Conservation (phyloP, 2,888 invertebrate species). For the Eupsilia transversa region DNA sequence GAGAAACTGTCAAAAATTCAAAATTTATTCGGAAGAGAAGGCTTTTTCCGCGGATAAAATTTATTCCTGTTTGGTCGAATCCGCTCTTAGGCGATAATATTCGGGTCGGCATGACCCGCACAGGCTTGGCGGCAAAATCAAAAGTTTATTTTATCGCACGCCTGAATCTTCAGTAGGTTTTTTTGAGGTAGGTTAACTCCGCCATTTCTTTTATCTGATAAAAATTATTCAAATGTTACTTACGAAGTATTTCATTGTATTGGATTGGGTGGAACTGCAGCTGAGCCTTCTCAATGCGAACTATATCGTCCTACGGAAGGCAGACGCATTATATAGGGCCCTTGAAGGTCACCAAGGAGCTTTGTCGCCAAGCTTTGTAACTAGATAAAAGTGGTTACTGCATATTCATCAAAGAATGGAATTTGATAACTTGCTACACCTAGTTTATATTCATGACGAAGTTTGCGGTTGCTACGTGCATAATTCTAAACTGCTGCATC, state of each 20-base stretch:
- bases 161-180: neutral
- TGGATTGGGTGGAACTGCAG: slow-evolving; percentile 79
- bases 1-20: too few relatives aligned
- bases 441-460: slow-evolving; percentile 22
- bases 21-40: too few relatives aligned
- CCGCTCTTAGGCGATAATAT: neutral
- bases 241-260: slow-evolving; percentile 88
- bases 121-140: too few relatives aligned
- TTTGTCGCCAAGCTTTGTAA: slow-evolving; percentile 56
- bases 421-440: slow-evolving; percentile 43
- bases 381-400: slow-evolving; percentile 53
- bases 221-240: slow-evolving; percentile 66
- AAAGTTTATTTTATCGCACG: too few relatives aligned
- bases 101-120: too few relatives aligned
- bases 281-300: slow-evolving; percentile 85
- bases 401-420: slow-evolving; percentile 49
- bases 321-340: slow-evolving; percentile 80
- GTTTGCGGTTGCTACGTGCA: slow-evolving; percentile 11
- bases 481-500: neutral
- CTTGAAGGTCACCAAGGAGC: slow-evolving; percentile 81
- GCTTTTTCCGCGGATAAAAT: too few relatives aligned
- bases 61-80: too few relatives aligned
- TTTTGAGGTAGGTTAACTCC: neutral
- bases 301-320: slow-evolving; percentile 82
- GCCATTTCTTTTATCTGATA: neutral